Conservation (phyloP, 2,888 invertebrate species). For the Meteorus cinctellus region DNA sequence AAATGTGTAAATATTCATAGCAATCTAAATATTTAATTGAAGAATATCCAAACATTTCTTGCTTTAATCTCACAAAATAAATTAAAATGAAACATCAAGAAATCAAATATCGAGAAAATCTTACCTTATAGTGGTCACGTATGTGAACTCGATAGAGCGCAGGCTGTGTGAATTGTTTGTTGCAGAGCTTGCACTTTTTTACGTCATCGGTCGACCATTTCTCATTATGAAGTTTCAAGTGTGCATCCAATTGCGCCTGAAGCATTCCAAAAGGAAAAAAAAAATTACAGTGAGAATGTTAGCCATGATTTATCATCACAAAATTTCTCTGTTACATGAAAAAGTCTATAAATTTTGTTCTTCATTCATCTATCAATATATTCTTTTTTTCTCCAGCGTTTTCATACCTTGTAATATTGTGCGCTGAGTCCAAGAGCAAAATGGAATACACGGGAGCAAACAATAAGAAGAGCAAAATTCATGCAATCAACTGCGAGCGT, state of each 20-base stretch:
- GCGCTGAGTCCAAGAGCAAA: slow-evolving; percentile 64
- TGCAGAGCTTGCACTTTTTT: slow-evolving; percentile 77
- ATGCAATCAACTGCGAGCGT: slow-evolving; percentile 62
- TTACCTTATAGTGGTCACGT: slow-evolving; percentile 77
- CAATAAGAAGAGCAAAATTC: slow-evolving; percentile 62
- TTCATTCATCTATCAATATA: too few species aligned
- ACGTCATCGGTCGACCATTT: slow-evolving; percentile 68
- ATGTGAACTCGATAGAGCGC: slow-evolving; percentile 75
- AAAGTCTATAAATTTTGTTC: not conserved
- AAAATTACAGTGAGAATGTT: not conserved
- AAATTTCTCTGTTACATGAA: not conserved
- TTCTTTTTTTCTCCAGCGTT: not conserved
- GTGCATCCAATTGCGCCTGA: slow-evolving; percentile 67
- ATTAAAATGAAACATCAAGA: not conserved
- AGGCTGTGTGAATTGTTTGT: slow-evolving; percentile 74
- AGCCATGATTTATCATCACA: not conserved
- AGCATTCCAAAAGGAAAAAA: slow-evolving; percentile 31
- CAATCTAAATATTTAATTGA: not conserved
- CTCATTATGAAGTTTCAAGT: slow-evolving; percentile 68
- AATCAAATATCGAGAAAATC: slow-evolving; percentile 37
- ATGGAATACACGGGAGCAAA: slow-evolving; percentile 63
- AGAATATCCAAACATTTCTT: not conserved
- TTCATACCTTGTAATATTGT: slow-evolving; percentile 61
- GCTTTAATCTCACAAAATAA: not conserved
- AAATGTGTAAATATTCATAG: not conserved